phyloP scores from a whole-genome alignment of 1,140 invertebrate genomes.

The Drosophila nebulosa region DNA sequence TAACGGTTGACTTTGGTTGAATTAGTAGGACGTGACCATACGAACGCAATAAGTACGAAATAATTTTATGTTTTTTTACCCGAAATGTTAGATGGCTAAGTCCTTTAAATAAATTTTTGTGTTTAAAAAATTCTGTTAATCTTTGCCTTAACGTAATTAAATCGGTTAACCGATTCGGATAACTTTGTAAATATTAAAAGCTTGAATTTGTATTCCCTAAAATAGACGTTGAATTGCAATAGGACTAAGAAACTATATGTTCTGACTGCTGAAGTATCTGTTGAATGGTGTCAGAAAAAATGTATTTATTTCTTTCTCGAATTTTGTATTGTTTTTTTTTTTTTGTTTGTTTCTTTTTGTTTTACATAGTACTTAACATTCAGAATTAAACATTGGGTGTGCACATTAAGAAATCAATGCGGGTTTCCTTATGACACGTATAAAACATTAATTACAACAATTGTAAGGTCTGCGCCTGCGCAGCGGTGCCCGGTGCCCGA shows the following conservation, averaged over 20 bases:
- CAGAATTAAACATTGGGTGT: constrained; percentile 36
- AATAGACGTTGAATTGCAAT: not conserved
- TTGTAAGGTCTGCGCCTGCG: constrained; percentile 55
- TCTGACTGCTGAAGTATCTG: not conserved
- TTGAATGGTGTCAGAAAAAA: not conserved
- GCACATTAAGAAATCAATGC: constrained; percentile 5
- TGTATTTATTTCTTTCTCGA: constrained; percentile 28
- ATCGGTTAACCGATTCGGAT: not conserved
- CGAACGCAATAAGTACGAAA: too few relatives aligned
- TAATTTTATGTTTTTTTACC: too few relatives aligned
- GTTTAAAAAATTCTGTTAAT: too few relatives aligned
- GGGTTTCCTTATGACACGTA: constrained; percentile 31
- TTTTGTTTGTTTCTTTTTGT: constrained; percentile 14
- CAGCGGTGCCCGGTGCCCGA: constrained; percentile 53
- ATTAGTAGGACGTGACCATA: too few relatives aligned
- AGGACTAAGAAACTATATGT: not conserved
- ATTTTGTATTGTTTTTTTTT: constrained; percentile 17
- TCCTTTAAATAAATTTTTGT: too few relatives aligned
- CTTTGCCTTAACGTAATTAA: too few relatives aligned
- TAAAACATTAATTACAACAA: constrained; percentile 57
- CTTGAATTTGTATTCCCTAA: not conserved
- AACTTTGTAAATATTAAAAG: not conserved
- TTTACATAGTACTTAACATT: constrained; percentile 44
- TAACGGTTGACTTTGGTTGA: too few relatives aligned
- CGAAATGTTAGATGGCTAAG: too few relatives aligned